Base-by-base conservation (phyloP, 1,140 invertebrate species). In the Oscheius sp. region DNA sequence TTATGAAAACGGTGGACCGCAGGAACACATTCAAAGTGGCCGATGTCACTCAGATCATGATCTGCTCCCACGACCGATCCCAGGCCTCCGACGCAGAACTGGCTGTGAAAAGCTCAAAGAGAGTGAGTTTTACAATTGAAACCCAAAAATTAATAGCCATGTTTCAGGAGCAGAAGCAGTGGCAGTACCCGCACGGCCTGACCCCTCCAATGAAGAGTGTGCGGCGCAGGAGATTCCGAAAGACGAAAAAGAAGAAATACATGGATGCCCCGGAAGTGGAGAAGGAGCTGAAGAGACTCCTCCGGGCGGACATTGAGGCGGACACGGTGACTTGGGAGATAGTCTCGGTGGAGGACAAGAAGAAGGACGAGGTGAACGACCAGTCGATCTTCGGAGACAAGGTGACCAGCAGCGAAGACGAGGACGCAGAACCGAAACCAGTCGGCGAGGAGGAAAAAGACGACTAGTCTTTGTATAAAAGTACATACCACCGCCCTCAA, bases 211-310 rank as follows among this genome's bases (percentile, higher is more conserved):
- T 83, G 79, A 82, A 80, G 36, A 79, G 77, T 52, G 81, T 72
- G 2, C 58, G 77, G 15, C 79, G 71, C 23, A 59, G 76, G 34
- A 58, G 82, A n/a, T 83, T 83, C 66, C 62, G 81, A 29, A 83
- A 83, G 62, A 81, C 80, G 0, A 83, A 83, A 59, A 83, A 84
- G 73, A 84, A 84, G 66, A 83, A 80, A 68, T 84, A 79, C 49
- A 79, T 82, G 77, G 81, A 83, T 68, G 82, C 78, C 2, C 80
- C 81, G 20, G 79, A 84, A 35, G 78, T 83, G 13, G 81, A 83
- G 36, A 64, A 78, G 28, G 81, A 83, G 67, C 28, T 83, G 13
- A 84, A 83, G 59, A 46, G 81, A 68, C 74, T 83, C 13, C 63
- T 83, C 36, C 76, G 80, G 18, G 79, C 81, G 2, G 80, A 82